Evolutionary conservation across 2,797 vertebrate species (phyloP).

Genomic region (Cryptoprocta ferox): DNA sequence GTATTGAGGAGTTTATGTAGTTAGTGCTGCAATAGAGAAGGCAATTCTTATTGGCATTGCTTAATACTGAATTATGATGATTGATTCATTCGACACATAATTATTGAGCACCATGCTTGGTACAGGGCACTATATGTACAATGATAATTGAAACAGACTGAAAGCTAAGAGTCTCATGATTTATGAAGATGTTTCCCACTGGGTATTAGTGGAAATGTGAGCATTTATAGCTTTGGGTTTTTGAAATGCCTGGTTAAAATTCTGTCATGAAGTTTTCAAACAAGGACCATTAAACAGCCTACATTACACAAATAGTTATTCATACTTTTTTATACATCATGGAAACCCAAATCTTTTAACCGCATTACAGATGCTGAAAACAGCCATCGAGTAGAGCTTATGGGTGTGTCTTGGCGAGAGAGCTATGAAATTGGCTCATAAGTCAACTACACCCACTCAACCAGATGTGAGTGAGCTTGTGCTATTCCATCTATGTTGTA

Average conservation of each 20-base stretch:
- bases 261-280: constrained; percentile 33
- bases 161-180: background rate
- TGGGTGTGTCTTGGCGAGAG: background rate
- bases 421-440: background rate
- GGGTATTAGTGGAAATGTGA: background rate
- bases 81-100: constrained; percentile 34
- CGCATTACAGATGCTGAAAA: background rate
- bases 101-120: background rate
- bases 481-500: background rate
- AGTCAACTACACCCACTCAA: background rate
- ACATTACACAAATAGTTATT: background rate
- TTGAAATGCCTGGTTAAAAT: constrained; percentile 3
- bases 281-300: background rate
- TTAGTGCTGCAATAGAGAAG: background rate
- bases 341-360: constrained; percentile 26
- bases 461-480: background rate
- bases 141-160: constrained; percentile 1
- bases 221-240: background rate
- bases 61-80: background rate
- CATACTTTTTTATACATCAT: background rate
- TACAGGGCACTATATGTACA: background rate
- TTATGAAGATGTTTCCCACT: background rate
- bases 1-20: background rate
- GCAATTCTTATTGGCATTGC: background rate
- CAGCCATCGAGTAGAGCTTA: background rate